Conservation (phyloP, 2,888 invertebrate genomes). For the Epinotia nisella region DNA sequence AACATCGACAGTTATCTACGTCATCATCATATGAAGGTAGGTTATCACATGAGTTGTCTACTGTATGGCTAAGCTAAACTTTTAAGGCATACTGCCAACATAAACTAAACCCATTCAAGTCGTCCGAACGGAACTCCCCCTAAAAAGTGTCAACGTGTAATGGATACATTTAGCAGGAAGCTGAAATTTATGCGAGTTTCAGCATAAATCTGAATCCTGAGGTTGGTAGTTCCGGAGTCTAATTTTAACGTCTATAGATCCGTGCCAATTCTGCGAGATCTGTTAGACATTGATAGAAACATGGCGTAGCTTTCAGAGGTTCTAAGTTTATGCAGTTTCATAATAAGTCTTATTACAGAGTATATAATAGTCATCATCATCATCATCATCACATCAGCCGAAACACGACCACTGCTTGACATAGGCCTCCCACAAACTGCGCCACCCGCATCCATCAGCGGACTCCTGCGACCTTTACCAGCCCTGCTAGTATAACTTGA, state of each 20-base stretch:
- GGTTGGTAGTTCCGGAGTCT: conserved; percentile 55
- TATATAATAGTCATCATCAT: too few relatives aligned
- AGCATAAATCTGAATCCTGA: conserved; percentile 75
- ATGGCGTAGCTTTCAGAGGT: background rate
- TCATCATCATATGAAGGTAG: too few relatives aligned
- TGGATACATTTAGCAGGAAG: conserved; percentile 77
- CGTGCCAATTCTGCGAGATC: conserved; percentile 44
- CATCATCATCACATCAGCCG: too few relatives aligned
- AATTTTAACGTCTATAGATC: conserved; percentile 58
- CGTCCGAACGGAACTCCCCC: conserved; percentile 28
- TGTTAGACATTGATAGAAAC: background rate
- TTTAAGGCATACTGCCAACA: background rate
- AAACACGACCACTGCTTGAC: too few relatives aligned
- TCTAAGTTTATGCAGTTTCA: background rate
- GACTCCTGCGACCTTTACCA: too few relatives aligned
- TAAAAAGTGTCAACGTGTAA: conserved; percentile 71
- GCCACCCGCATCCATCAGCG: too few relatives aligned
- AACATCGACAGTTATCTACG: too few relatives aligned
- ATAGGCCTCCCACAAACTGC: too few relatives aligned
- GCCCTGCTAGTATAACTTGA: too few relatives aligned
- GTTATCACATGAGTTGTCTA: too few relatives aligned
- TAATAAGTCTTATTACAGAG: background rate
- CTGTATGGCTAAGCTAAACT: background rate
- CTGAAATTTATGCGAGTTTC: conserved; percentile 75
- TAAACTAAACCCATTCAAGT: background rate